Base-by-base conservation (phyloP, 2,888 invertebrate genomes). In the Chymomyza caudatula region DNA sequence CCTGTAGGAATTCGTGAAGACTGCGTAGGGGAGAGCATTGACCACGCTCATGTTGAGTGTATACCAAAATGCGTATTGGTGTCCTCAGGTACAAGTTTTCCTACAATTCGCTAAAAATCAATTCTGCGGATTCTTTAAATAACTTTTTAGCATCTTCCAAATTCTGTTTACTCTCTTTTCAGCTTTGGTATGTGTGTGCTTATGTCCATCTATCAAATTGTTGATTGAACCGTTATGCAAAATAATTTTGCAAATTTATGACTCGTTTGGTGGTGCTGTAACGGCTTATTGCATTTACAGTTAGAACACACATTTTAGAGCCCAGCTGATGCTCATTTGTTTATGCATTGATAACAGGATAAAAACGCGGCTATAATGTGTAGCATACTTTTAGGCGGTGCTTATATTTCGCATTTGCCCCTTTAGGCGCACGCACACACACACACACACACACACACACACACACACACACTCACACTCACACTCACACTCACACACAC, bases 311-410 rank as follows among this genome's bases (percentile, higher is more conserved):
- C 11, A 47, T 47, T 17, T 4, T 47, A 2, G 47, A 8, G 4
- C 13, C 69, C 78, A 78, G 76, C 78, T 78, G 78, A 78, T 76
- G 69, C 59, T 65, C 66, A 67, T 77, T 80, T 80, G 56, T 64
- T 77, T 77, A 68, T 53, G 25, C 53, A 53, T 23, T 29, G 53
- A 29, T 29, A 54, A 54, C 15, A 15, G 17, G 29, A 1, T 51
- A 51, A 23, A 54, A 29, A 8, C 4, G 29, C 23, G 13, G 11
- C 29, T 23, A 15, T 15, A 54, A 22, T 8, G 20, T 4, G n/a
- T 47, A 47, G 17, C 47, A 47, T 47, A 54, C 25, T 25, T 29
- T 29, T 37, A 37, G 54, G 25, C 13, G 17, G 25, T 13, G 53
- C 11, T 22, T 22, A 13, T 47, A 4, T 55, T 19, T 17, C n/a